These are phyloP conservation scores for Brachirus orientalis DNA, from an alignment of 2,113 vertebrate genomes.

Conservation along the genomic window DNA sequence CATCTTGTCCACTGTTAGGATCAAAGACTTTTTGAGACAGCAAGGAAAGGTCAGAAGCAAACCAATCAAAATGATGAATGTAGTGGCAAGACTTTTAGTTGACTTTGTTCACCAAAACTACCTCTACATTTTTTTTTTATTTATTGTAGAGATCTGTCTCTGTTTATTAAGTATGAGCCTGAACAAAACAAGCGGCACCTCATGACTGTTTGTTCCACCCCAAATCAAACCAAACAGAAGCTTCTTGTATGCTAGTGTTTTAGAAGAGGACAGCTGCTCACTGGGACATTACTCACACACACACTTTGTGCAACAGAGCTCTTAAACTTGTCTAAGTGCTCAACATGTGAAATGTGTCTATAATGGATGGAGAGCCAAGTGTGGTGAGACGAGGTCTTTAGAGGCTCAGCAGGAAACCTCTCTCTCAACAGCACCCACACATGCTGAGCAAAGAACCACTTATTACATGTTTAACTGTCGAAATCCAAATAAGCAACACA, in stretches of 20 bases:
- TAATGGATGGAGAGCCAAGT: slow-evolving; percentile 24
- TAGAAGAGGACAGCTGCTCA: slow-evolving; percentile 2
- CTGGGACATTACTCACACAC: slow-evolving; percentile 6
- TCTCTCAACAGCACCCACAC: slow-evolving; percentile 47
- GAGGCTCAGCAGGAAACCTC: slow-evolving; percentile 52
- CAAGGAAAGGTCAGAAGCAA: slow-evolving; percentile 7
- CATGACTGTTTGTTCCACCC: not conserved
- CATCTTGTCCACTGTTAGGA: slow-evolving; percentile 33
- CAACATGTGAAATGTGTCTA: slow-evolving; percentile 42
- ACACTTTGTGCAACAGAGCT: slow-evolving; percentile 29
- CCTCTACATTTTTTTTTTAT: slow-evolving; percentile 18
- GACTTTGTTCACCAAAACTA: slow-evolving; percentile 13
- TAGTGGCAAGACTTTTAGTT: slow-evolving; percentile 11
- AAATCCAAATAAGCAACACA: slow-evolving; percentile 67
- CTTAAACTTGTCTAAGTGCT: slow-evolving; percentile 13
- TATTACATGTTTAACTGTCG: slow-evolving; percentile 73
- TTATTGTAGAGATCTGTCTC: slow-evolving; percentile 7
- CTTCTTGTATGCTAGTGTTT: not conserved
- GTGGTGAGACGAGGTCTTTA: slow-evolving; percentile 60
- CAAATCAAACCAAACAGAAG: not conserved
- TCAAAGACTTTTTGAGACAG: slow-evolving; percentile 43
- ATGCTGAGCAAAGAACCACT: slow-evolving; percentile 64
- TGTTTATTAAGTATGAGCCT: slow-evolving; percentile 1
- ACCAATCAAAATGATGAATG: slow-evolving; percentile 28
- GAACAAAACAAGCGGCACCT: slow-evolving; percentile 10